These are phyloP conservation scores for Agrilus cyanescens DNA, from an alignment of 2,888 invertebrate genomes.

Conservation along the genomic window DNA sequence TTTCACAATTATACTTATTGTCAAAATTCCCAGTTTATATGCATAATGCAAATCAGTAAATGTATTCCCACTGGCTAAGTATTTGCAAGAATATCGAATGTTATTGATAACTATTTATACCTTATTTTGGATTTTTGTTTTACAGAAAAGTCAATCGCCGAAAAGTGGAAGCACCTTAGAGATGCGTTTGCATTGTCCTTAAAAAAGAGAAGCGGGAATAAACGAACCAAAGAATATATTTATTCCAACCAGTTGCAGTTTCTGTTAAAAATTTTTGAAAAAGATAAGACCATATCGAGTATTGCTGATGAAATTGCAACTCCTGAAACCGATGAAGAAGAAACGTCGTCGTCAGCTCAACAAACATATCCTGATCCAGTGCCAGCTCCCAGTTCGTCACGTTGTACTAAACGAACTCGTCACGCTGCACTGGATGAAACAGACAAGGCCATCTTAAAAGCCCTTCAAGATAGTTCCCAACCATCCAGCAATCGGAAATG, in stretches of 20 bases:
- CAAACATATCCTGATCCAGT: neutral
- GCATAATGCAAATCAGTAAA: slow-evolving; percentile 19
- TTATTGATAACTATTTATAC: too few relatives aligned
- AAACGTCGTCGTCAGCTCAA: neutral
- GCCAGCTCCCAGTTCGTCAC: neutral
- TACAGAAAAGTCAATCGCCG: slow-evolving; percentile 5
- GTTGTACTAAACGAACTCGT: neutral
- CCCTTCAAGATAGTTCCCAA: neutral
- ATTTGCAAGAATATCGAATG: slow-evolving; percentile 13
- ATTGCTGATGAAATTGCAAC: slow-evolving; percentile 1
- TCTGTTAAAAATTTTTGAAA: slow-evolving; percentile 6
- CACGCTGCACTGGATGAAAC: slow-evolving; percentile 1
- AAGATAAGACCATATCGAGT: slow-evolving; percentile 5
- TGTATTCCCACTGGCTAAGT: slow-evolving; percentile 18
- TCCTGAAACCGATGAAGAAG: slow-evolving; percentile 1
- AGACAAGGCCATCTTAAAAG: slow-evolving; percentile 4
- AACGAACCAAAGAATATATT: slow-evolving; percentile 5
- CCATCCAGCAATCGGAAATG: neutral
- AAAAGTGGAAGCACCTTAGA: slow-evolving; percentile 9
- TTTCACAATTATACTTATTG: slow-evolving; percentile 17
- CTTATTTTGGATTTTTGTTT: too few relatives aligned
- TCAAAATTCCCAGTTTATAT: slow-evolving; percentile 18
- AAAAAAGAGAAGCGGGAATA: slow-evolving; percentile 7
- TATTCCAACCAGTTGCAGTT: slow-evolving; percentile 7
- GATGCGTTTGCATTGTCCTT: slow-evolving; percentile 8